Evolutionary conservation across 1,140 invertebrate genomes (phyloP), one percentile per base, ranked within the genome.

Genomic region (Caenorhabditis tropicalis): DNA sequence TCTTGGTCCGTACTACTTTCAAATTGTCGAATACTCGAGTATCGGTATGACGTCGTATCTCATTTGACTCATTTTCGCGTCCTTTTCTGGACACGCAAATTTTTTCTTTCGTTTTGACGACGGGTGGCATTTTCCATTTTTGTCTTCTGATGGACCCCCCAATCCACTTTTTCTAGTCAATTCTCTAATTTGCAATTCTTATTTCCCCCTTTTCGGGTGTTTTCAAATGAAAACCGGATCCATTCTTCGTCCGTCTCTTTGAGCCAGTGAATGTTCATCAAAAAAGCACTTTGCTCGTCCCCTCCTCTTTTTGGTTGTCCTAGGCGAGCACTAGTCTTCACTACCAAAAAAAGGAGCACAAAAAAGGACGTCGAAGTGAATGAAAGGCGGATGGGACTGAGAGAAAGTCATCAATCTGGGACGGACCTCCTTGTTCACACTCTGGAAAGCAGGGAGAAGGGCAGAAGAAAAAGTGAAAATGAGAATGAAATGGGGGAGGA

Each of bases 211-310:
- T 43, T 43, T 43, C 39, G 5, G 5, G 39, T 6, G 39, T 43
- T 43, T 12, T n/a, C n/a, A n/a, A n/a, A n/a, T 19, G 16, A n/a
- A 65, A 65, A 65, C 33, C 16, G 2, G 2, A 65, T 27, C 19
- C 24, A 36, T 65, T 65, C 2, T 65, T 15, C 19, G 3, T 33
- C 19, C 24, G 5, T 65, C 58, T 19, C 31, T 16, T 65, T n/a
- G 2, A 15, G 3, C 31, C 31, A 33, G 3, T 36, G n/a, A n/a
- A 12, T 43, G 65, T 74, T 74, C 65, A 74, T 74, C 21, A 74
- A 74, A 74, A 74, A 74, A 74, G 36, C 65, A 74, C 36, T 43
- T 74, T 74, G 65, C 65, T 43, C 53, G 58, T 65, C 58, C 31
- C 19, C 58, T 36, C 2, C 21, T 19, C 36, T n/a, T n/a, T n/a